These are phyloP conservation scores for Tortrix viridana DNA, from an alignment of 2,888 invertebrate species.

Conservation along the genomic window DNA sequence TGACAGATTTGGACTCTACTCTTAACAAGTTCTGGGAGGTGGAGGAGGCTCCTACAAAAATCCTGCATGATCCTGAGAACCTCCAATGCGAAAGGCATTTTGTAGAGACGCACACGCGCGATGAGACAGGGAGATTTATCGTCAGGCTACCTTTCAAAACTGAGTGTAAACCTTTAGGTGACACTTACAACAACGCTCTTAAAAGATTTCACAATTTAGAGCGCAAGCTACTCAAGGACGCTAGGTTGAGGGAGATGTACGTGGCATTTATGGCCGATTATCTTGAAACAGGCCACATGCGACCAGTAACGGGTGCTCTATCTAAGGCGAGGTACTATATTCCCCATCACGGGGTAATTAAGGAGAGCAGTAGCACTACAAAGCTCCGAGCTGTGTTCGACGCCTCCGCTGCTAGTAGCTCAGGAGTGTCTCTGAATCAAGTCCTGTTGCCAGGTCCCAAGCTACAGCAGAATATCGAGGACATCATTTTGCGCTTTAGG, in stretches of 20 bases:
- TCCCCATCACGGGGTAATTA: constrained; percentile 24
- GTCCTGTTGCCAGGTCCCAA: constrained; percentile 40
- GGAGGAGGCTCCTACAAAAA: not conserved
- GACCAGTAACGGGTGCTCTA: not conserved
- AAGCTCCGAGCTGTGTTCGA: constrained; percentile 29
- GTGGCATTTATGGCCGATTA: constrained; percentile 23
- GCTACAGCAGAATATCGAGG: constrained; percentile 41
- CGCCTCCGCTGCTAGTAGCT: constrained; percentile 2
- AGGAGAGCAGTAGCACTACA: constrained; percentile 20
- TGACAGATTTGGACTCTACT: not conserved
- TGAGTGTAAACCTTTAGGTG: constrained; percentile 6
- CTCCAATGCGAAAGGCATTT: constrained; percentile 4
- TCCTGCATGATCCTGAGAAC: not conserved
- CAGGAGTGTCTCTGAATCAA: constrained; percentile 38
- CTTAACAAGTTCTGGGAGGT: constrained; percentile 8
- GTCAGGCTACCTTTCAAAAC: constrained; percentile 20
- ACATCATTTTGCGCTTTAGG: constrained; percentile 42
- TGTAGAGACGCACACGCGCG: too few relatives aligned
- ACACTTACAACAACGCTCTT: constrained; percentile 9
- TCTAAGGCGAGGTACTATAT: constrained; percentile 5
- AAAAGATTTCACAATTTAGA: constrained; percentile 28
- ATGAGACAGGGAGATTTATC: constrained; percentile 20
- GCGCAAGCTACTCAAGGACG: constrained; percentile 14
- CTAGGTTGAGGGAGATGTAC: constrained; percentile 8
- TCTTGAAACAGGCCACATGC: constrained; percentile 20